A percentile compares a stretch with the other conserved stretches of the same genome.
Evolutionary conservation across 2,888 invertebrate species (phyloP).

Genomic region (Drosophila kambysellisi): DNA sequence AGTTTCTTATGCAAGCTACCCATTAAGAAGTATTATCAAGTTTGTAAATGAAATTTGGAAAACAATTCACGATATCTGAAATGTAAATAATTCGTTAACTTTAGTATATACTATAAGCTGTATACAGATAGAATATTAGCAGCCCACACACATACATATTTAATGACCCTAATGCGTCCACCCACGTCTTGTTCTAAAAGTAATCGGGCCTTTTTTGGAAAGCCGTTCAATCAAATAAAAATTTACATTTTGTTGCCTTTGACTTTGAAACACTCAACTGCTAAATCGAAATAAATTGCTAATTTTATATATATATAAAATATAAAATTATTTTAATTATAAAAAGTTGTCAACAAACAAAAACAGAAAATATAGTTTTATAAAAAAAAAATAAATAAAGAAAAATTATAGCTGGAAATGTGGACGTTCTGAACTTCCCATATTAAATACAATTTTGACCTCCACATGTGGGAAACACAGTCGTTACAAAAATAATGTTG

Average conservation of each 20-base stretch:
- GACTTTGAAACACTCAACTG: slow-evolving; percentile 41
- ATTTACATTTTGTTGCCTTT: slow-evolving; percentile 1
- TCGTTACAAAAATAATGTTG: background rate
- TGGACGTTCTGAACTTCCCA: no score
- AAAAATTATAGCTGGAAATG: no score
- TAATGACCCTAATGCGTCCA: slow-evolving; percentile 31
- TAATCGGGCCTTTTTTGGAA: slow-evolving; percentile 33
- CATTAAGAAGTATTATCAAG: background rate
- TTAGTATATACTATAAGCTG: background rate
- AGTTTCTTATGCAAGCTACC: background rate
- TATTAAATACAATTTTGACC: background rate
- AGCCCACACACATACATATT: background rate
- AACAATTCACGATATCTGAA: background rate
- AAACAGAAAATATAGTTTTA: background rate
- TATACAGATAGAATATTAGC: background rate
- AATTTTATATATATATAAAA: no score
- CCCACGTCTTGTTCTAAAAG: slow-evolving; percentile 24
- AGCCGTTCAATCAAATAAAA: slow-evolving; percentile 33
- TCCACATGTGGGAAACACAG: background rate
- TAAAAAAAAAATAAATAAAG: no score
- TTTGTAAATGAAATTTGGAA: background rate
- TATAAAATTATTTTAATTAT: no score
- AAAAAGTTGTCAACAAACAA: background rate
- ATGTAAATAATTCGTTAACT: background rate
- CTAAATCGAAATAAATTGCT: background rate